Percentiles rank a stretch among this genome's conserved stretches.
These are phyloP conservation scores for Zaprionus capensis DNA, from an alignment of 1,140 invertebrate species.

Conservation along the genomic window DNA sequence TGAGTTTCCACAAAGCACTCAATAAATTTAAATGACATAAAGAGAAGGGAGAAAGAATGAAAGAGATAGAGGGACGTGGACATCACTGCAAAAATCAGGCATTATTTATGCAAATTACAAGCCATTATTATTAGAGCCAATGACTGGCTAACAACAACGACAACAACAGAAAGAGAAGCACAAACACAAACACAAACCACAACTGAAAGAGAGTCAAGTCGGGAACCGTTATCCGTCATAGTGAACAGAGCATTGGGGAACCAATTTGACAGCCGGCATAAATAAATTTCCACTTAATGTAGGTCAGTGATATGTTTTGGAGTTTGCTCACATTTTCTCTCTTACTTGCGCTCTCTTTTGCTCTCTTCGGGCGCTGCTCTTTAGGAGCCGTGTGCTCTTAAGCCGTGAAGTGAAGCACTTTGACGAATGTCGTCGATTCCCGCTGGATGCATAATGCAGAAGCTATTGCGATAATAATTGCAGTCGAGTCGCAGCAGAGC, in stretches of 20 bases:
- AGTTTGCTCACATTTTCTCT: slow-evolving; percentile 14
- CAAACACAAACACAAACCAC: slow-evolving; percentile 9
- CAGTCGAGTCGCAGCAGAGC: not conserved
- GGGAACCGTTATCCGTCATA: slow-evolving; percentile 69
- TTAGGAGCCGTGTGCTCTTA: slow-evolving; percentile 44
- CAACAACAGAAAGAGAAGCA: slow-evolving; percentile 25
- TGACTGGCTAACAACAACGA: slow-evolving; percentile 42
- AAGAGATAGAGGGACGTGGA: not conserved
- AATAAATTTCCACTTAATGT: slow-evolving; percentile 79
- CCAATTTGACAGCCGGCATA: slow-evolving; percentile 81
- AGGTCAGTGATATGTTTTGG: slow-evolving; percentile 70
- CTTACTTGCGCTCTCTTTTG: slow-evolving; percentile 2
- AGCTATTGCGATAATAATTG: slow-evolving; percentile 36
- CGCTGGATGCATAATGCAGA: slow-evolving; percentile 42
- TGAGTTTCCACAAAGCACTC: slow-evolving; percentile 35
- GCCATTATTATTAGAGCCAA: slow-evolving; percentile 78
- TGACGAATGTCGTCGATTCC: slow-evolving; percentile 16
- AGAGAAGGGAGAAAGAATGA: not conserved
- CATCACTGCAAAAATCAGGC: slow-evolving; percentile 70
- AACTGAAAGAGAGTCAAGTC: slow-evolving; percentile 21
- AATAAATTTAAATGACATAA: slow-evolving; percentile 65
- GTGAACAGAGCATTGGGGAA: slow-evolving; percentile 55
- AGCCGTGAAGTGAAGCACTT: slow-evolving; percentile 48
- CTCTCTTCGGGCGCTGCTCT: slow-evolving; percentile 31
- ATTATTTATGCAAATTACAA: slow-evolving; percentile 82